Evolutionary conservation across 2,113 vertebrate species (phyloP), one percentile per base, ranked within the genome.

Genomic region (Hiodon tergisus): DNA sequence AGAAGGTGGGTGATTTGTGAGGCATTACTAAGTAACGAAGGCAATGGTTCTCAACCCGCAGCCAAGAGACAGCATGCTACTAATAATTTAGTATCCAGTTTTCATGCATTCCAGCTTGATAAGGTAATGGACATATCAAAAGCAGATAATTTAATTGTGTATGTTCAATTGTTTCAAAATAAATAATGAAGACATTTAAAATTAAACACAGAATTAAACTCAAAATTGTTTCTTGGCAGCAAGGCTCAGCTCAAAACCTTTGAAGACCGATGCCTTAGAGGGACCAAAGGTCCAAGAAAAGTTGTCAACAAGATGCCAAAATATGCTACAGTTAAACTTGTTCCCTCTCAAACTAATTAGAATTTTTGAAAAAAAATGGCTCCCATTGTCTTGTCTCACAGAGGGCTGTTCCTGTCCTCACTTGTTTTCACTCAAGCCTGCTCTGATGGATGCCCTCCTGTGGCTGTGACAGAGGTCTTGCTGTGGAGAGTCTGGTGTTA

Each of bases 381-480:
- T 77, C 80, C 58, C 48, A 51, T 46, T 69, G 54, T 60, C 51
- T 3, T 9, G 59, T 31, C 68, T 70, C 75, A 11, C 70, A 60
- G 70, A 55, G 13, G 55, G 8, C 4, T 8, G 16, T 31, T 57
- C 31, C n/a, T 70, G 54, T n/a, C 13, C 4, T 61, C 16, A 61
- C 16, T 61, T 2, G 7, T 61, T 62, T 62, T 62, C 63, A 4
- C 46, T n/a, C 46, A n/a, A 46, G 17, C 4, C 31, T 13, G 11
- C 5, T n/a, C 55, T 72, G 70, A 72, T 60, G 70, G 70, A 60
- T 61, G 58, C 57, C 31, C 46, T 85, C 82, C 80, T 86, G 79
- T 81, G 86, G 83, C 86, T 80, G 78, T 82, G 86, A 85, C 83
- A 76, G 79, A 78, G 87, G 86, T 82, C 83, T 87, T 81, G 86